Evolutionary conservation across 1,140 invertebrate genomes (phyloP), one percentile per base, ranked within the genome.

Genomic region (Ceratosolen fusciceps): DNA sequence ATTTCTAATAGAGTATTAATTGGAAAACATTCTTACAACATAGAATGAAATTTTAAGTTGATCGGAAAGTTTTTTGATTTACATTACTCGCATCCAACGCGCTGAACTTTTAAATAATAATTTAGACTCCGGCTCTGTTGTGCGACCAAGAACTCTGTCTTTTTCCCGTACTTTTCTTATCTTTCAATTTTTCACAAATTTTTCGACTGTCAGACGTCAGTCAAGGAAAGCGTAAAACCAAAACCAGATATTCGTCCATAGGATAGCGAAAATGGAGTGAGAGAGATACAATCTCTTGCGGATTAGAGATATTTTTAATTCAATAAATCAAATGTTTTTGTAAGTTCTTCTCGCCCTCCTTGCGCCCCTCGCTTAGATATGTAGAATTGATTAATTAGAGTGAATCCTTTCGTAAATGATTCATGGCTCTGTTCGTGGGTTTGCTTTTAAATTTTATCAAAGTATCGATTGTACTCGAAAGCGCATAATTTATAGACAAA

Each of bases 231-330:
- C 31, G 43, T 34, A 34, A 21, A 26, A 24, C 67, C 19, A 56
- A 71, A 29, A 31, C 26, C 31, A 52, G 14, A 29, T 19, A 54
- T 29, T 14, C 47, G n/a, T n/a, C 19, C 31, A 37, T 56, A 34
- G 70, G 26, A 47, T 62, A 26, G 24, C n/a, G 19, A 60, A 62
- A 78, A 47, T 0, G 29, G 31, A 78, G 77, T 73, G 52, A 37
- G 81, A 72, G 68, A 75, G 74, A 76, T 62, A 80, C 31, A 72
- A 70, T 77, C 78, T 81, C 74, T 70, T 79, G 77, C 81, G 86
- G 86, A 87, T 87, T 87, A 87, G 81, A 86, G 84, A 87, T 87
- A 87, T 87, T 87, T 86, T 86, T 86, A 84, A 82, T 85, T 80
- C 84, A 82, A 84, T 87, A 86, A 85, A 87, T 87, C 85, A 86